These are phyloP conservation scores for Parapristionchus giblindavisi DNA, from an alignment of 2,888 invertebrate species.

Conservation along the genomic window DNA sequence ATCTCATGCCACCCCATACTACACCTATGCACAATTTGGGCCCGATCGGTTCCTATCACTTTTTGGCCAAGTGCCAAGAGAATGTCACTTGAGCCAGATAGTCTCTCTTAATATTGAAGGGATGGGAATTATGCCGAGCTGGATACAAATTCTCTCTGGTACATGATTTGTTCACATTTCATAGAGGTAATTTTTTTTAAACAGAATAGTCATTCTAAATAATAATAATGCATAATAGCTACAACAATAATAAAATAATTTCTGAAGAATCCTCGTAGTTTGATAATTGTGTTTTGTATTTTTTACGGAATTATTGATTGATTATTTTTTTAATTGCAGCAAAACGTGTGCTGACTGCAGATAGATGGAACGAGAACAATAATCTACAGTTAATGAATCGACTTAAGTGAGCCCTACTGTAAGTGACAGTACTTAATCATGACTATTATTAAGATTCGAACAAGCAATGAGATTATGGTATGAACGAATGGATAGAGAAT, in stretches of 20 bases:
- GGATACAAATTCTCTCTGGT: slow-evolving; percentile 24
- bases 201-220: background rate
- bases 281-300: too few relatives aligned
- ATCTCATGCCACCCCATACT: too few relatives aligned
- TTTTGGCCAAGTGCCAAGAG: too few relatives aligned
- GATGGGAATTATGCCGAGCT: slow-evolving; percentile 24
- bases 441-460: background rate
- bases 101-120: background rate
- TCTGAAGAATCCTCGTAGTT: too few relatives aligned
- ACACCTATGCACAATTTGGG: too few relatives aligned
- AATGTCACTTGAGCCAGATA: too few relatives aligned
- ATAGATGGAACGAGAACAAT: slow-evolving; percentile 5
- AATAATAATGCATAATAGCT: background rate
- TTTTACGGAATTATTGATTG: too few relatives aligned
- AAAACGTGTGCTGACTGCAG: background rate
- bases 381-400: slow-evolving; percentile 1
- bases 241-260: too few relatives aligned
- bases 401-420: background rate
- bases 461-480: slow-evolving; percentile 1
- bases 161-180: slow-evolving; percentile 28
- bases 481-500: slow-evolving; percentile 15
- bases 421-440: background rate
- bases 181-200: slow-evolving; percentile 1
- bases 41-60: too few relatives aligned
- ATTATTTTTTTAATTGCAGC: background rate